A percentile compares a stretch with the other conserved stretches of the same genome.
These are phyloP conservation scores for Odocoileus virginianus DNA, from an alignment of 2,113 vertebrate genomes.

Conservation along the genomic window DNA sequence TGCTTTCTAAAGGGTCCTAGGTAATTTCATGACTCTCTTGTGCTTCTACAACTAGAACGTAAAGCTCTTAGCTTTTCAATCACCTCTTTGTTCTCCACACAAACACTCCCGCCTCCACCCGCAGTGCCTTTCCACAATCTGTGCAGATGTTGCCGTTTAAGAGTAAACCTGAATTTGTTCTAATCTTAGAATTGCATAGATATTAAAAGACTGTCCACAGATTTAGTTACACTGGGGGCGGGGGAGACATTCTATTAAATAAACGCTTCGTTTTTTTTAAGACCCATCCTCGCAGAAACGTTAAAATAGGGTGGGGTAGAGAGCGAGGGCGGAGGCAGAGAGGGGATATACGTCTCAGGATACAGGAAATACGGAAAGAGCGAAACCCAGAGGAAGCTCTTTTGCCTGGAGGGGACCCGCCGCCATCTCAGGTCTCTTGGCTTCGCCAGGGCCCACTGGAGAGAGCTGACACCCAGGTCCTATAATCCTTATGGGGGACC, in stretches of 20 bases:
- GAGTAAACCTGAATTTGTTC: slow-evolving; percentile 14
- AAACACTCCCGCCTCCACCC: neutral
- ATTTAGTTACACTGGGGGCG: neutral
- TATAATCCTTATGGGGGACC: slow-evolving; percentile 67
- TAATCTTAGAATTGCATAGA: neutral
- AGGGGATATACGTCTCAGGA: slow-evolving; percentile 65
- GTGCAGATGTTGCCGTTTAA: neutral
- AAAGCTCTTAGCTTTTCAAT: neutral
- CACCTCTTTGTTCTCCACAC: neutral
- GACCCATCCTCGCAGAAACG: neutral
- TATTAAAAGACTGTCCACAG: neutral
- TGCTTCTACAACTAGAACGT: neutral
- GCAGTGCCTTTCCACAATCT: neutral
- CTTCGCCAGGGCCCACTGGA: neutral
- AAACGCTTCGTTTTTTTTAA: neutral
- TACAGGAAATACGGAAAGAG: slow-evolving; percentile 73
- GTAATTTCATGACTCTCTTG: neutral
- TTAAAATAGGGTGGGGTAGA: slow-evolving; percentile 23
- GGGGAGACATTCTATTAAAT: neutral
- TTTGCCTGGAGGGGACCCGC: slow-evolving; percentile 43
- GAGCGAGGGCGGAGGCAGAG: slow-evolving; percentile 30
- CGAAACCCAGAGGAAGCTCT: slow-evolving; percentile 60
- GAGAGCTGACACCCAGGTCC: neutral
- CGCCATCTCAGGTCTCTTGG: slow-evolving; percentile 62
- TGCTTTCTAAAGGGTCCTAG: slow-evolving; percentile 6